A percentile compares a stretch with the other conserved stretches of the same genome.
Evolutionary conservation across 1,140 invertebrate genomes (phyloP).

Genomic region (Zaprionus ornatus): DNA sequence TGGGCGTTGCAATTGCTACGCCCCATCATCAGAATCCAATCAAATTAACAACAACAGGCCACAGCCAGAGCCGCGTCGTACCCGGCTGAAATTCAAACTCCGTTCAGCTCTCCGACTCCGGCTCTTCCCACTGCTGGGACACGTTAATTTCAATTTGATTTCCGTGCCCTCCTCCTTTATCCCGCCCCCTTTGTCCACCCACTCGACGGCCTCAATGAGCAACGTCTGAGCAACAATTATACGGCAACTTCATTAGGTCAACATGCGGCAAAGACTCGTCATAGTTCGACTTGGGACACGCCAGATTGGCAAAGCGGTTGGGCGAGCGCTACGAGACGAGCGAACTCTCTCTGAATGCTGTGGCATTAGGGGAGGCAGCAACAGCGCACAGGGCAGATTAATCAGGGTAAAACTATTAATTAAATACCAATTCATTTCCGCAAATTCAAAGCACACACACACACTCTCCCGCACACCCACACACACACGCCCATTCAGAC

Average conservation of each 20-base stretch:
- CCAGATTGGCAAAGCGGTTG: slow-evolving; percentile 4
- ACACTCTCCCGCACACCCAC: slow-evolving; percentile 41
- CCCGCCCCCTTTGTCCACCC: slow-evolving; percentile 10
- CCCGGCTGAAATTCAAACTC: slow-evolving; percentile 33
- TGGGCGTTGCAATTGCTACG: slow-evolving; percentile 77
- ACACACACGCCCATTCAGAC: slow-evolving; percentile 15
- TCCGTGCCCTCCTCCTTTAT: slow-evolving; percentile 48
- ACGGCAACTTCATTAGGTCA: slow-evolving; percentile 83
- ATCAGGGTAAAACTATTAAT: slow-evolving; percentile 84
- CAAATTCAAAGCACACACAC: slow-evolving; percentile 76
- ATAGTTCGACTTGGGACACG: slow-evolving; percentile 22
- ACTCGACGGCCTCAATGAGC: slow-evolving; percentile 23
- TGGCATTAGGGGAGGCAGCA: slow-evolving; percentile 47
- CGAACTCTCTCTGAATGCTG: slow-evolving; percentile 18
- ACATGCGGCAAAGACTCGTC: slow-evolving; percentile 56
- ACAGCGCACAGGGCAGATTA: slow-evolving; percentile 77
- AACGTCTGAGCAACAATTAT: slow-evolving; percentile 79
- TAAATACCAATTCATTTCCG: slow-evolving; percentile 84
- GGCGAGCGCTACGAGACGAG: slow-evolving; percentile 16
- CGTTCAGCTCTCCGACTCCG: slow-evolving; percentile 4
- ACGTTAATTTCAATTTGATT: slow-evolving; percentile 84
- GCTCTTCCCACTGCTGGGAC: slow-evolving; percentile 24
- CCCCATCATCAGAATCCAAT: slow-evolving; percentile 84
- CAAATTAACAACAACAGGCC: slow-evolving; percentile 83
- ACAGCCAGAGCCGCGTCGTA: slow-evolving; percentile 48